These are phyloP conservation scores for Orthosia gracilis DNA, from an alignment of 2,888 invertebrate species.

Conservation along the genomic window DNA sequence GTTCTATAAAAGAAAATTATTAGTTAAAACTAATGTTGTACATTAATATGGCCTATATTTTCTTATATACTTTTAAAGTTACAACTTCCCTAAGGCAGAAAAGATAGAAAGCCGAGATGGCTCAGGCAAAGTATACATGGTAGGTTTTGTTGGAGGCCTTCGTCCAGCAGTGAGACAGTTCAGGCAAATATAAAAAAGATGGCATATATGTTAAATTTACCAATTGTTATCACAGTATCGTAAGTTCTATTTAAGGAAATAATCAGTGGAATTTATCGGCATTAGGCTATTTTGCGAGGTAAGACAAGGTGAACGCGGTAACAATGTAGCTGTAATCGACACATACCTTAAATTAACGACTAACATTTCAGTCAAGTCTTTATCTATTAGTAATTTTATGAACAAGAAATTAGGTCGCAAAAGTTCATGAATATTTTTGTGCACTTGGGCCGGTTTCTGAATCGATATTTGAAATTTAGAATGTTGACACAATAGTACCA, in stretches of 20 bases:
- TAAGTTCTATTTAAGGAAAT: slow-evolving; percentile 56
- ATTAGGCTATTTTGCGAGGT: slow-evolving; percentile 52
- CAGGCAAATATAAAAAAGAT: too few species aligned
- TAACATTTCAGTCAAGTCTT: slow-evolving; percentile 42
- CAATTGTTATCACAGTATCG: slow-evolving; percentile 25
- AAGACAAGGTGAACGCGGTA: slow-evolving; percentile 61
- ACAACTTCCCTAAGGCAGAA: too few species aligned
- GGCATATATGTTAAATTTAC: slow-evolving; percentile 25
- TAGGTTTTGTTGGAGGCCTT: too few species aligned
- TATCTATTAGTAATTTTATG: slow-evolving; percentile 28
- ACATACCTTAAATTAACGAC: slow-evolving; percentile 61
- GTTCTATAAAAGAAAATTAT: too few species aligned
- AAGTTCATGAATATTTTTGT: slow-evolving; percentile 25
- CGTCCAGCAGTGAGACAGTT: too few species aligned
- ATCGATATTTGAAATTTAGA: background rate
- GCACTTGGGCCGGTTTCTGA: background rate
- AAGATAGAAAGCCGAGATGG: too few species aligned
- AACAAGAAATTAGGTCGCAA: slow-evolving; percentile 24
- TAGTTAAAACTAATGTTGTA: too few species aligned
- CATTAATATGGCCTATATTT: too few species aligned
- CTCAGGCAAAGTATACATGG: too few species aligned
- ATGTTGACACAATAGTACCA: background rate
- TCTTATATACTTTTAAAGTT: slow-evolving; percentile 14
- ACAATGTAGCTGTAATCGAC: slow-evolving; percentile 62
- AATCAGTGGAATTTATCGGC: slow-evolving; percentile 60